These are phyloP conservation scores for Brevimyrus niger DNA, from an alignment of 2,113 vertebrate species.

Conservation along the genomic window DNA sequence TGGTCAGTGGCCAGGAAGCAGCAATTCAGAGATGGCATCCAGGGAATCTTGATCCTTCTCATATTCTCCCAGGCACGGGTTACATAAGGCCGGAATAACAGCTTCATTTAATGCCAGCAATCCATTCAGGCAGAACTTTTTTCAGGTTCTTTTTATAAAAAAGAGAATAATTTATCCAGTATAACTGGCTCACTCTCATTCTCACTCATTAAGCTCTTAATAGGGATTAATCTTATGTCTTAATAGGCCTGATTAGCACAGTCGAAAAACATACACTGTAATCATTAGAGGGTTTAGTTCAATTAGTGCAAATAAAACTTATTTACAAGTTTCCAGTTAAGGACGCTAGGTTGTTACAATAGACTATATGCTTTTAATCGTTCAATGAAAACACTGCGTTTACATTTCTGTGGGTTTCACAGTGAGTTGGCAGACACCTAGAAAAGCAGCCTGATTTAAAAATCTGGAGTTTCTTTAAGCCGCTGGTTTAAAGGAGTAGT, in stretches of 20 bases:
- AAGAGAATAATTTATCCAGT: conserved; percentile 1
- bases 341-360: not conserved
- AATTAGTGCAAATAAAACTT: not conserved
- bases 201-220: not conserved
- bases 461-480: not conserved
- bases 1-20: not conserved
- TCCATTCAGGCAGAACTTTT: not conserved
- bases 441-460: not conserved
- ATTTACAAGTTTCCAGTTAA: not conserved
- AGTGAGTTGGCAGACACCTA: not conserved
- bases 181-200: not conserved
- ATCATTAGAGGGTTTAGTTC: not conserved
- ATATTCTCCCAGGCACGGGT: not conserved
- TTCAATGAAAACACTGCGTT: not conserved
- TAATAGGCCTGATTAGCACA: not conserved
- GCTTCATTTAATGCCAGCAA: not conserved
- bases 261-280: not conserved
- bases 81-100: not conserved
- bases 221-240: not conserved
- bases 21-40: not conserved
- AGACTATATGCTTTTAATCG: not conserved
- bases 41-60: not conserved
- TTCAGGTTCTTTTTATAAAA: not conserved
- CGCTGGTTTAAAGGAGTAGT: not conserved
- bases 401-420: not conserved